phyloP scores from a whole-genome alignment of 2,888 invertebrate genomes.

The Acleris holmiana region DNA sequence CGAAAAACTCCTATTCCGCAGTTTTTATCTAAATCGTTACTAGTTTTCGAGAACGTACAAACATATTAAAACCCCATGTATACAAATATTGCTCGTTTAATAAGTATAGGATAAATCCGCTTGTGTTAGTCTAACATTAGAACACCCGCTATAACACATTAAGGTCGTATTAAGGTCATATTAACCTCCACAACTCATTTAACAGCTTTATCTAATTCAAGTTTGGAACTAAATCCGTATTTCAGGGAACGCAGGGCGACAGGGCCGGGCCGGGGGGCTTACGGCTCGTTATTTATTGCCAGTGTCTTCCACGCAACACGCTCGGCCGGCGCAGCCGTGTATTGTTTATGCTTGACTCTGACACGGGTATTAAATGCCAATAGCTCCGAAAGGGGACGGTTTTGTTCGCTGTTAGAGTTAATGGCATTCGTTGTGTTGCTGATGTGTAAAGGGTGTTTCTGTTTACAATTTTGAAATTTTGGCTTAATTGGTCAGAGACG shows the following conservation, averaged over 20 bases:
- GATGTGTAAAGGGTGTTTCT: neutral
- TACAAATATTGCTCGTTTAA: too few relatives aligned
- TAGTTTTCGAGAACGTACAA: too few relatives aligned
- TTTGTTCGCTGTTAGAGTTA: neutral
- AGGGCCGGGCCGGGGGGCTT: constrained; percentile 28
- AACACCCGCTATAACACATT: constrained; percentile 3
- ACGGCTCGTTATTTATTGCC: constrained; percentile 31
- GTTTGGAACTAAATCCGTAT: constrained; percentile 34
- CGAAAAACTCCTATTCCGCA: too few relatives aligned
- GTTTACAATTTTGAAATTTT: constrained; percentile 7
- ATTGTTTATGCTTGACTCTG: constrained; percentile 18
- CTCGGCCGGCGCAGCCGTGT: constrained; percentile 5
- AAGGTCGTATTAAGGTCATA: constrained; percentile 33
- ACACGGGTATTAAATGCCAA: neutral
- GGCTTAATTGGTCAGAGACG: too few relatives aligned
- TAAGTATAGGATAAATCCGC: too few relatives aligned
- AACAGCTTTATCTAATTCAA: constrained; percentile 37
- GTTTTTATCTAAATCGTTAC: too few relatives aligned
- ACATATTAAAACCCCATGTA: too few relatives aligned
- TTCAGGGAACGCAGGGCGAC: constrained; percentile 12
- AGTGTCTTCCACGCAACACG: constrained; percentile 31
- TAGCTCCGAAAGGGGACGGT: neutral
- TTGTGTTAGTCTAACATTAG: too few relatives aligned
- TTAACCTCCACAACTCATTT: constrained; percentile 37
- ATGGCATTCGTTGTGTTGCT: neutral